These are phyloP conservation scores for Anhinga anhinga DNA, from an alignment of 2,113 vertebrate genomes.

Conservation along the genomic window DNA sequence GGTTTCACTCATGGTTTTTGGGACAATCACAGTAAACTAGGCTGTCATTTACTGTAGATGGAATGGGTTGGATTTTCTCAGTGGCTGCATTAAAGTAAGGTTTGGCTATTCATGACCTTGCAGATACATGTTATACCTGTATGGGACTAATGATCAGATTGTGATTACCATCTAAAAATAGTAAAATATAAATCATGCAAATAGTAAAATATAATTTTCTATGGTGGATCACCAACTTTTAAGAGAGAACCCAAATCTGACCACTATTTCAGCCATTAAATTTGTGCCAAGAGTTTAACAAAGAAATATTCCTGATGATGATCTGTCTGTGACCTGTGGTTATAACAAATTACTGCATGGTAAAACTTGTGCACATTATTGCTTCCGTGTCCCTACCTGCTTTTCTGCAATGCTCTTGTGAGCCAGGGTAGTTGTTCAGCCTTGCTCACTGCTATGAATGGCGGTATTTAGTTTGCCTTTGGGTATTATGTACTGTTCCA, in stretches of 20 bases:
- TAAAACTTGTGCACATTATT: not conserved
- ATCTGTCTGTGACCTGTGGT: not conserved
- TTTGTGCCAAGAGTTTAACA: not conserved
- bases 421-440: not conserved
- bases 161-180: not conserved
- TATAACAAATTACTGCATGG: not conserved
- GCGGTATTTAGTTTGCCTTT: conserved; percentile 30
- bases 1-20: not conserved
- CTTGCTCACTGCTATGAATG: not conserved
- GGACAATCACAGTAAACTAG: not conserved
- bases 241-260: not conserved
- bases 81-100: not conserved
- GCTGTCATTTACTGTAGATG: not conserved
- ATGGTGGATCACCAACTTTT: not conserved
- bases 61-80: not conserved
- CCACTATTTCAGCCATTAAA: not conserved
- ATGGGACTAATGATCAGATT: not conserved
- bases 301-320: not conserved
- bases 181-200: not conserved
- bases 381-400: not conserved
- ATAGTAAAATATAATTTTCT: not conserved
- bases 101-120: not conserved
- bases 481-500: conserved; percentile 25
- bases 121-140: not conserved
- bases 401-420: not conserved